Conservation (phyloP, 2,113 vertebrate genomes). For the Sylvilagus bachmani region DNA sequence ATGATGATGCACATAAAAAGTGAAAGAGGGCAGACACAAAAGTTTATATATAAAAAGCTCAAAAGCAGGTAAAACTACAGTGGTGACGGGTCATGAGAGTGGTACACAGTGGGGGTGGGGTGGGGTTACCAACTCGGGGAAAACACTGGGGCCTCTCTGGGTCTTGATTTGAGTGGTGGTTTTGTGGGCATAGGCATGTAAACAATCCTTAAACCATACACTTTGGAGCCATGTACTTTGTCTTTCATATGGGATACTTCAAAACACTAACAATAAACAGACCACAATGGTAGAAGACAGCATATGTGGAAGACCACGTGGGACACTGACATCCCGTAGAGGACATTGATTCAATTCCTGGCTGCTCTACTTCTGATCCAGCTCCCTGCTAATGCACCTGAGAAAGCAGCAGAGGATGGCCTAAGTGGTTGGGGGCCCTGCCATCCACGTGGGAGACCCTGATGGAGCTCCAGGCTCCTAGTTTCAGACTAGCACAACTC, state of each 20-base stretch:
- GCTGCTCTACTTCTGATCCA: too few relatives aligned
- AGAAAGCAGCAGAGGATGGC: neutral
- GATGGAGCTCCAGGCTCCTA: too few relatives aligned
- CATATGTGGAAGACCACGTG: neutral
- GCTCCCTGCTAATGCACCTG: too few relatives aligned
- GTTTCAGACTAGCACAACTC: too few relatives aligned
- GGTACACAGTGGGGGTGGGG: neutral
- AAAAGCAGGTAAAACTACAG: neutral
- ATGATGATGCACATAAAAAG: neutral
- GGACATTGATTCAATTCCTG: too few relatives aligned
- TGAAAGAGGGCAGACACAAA: neutral
- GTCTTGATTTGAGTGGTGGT: neutral
- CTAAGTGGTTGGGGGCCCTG: neutral
- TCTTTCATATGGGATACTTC: neutral
- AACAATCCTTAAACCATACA: neutral
- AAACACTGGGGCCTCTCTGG: neutral
- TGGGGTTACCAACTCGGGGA: neutral
- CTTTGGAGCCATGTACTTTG: neutral
- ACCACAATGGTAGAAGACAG: neutral
- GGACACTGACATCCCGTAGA: neutral
- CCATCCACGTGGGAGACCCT: too few relatives aligned
- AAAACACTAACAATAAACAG: conserved; percentile 15
- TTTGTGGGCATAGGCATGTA: neutral
- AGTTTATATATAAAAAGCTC: neutral
- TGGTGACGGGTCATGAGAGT: neutral